phyloP scores from a whole-genome alignment of 1,140 invertebrate genomes.

The Cydia amplana region DNA sequence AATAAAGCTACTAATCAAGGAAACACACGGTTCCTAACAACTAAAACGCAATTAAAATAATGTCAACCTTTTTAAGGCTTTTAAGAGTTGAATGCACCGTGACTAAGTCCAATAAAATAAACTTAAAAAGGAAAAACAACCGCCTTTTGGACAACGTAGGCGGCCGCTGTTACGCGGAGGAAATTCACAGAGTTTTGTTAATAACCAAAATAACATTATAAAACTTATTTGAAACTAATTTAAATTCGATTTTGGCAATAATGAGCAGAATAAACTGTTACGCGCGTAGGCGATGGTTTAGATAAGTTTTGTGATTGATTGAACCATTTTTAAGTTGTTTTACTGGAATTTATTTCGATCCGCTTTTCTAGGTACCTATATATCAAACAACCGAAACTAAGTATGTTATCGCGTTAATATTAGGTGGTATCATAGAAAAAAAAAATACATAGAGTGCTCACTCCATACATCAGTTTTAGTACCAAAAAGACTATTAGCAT shows the following conservation, averaged over 20 bases:
- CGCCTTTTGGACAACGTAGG: constrained; percentile 50
- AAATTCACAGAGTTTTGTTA: constrained; percentile 59
- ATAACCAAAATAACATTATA: constrained; percentile 59
- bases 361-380: not conserved
- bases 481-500: too few species aligned
- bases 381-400: too few species aligned
- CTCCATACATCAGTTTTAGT: too few species aligned
- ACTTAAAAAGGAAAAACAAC: constrained; percentile 61
- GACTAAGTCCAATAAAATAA: constrained; percentile 58
- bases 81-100: constrained; percentile 45
- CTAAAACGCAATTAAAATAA: constrained; percentile 30
- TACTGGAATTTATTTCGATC: too few species aligned
- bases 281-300: not conserved
- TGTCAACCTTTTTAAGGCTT: not conserved
- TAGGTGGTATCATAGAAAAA: too few species aligned
- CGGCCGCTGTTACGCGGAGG: constrained; percentile 40
- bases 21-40: constrained; percentile 7
- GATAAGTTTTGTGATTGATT: constrained; percentile 24
- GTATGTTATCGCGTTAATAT: too few species aligned
- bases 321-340: not conserved
- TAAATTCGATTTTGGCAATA: constrained; percentile 40
- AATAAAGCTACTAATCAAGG: constrained; percentile 6
- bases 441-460: too few species aligned
- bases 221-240: constrained; percentile 48
- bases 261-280: constrained; percentile 31